Percentiles rank a stretch among this genome's conserved stretches.
Evolutionary conservation across 2,888 invertebrate species (phyloP).

Genomic region (Saturnia pavonia): DNA sequence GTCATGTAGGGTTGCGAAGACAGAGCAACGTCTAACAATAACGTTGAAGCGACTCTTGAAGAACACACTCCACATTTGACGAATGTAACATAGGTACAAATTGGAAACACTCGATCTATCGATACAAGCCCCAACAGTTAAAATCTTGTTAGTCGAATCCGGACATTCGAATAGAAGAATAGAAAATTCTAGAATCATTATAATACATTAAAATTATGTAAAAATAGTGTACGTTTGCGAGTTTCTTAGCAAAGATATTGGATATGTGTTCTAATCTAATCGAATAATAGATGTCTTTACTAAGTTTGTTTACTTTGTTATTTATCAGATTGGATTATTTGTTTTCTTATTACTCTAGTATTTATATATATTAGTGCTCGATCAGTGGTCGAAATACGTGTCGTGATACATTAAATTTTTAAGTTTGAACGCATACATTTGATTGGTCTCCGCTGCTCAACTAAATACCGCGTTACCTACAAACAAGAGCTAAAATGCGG

Average conservation of each 20-base stretch:
- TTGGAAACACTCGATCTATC: constrained; percentile 7
- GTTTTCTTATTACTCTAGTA: neutral
- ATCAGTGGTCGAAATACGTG: no score
- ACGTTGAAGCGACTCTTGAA: constrained; percentile 14
- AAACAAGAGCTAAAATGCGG: no score
- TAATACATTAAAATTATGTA: neutral
- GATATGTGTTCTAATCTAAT: neutral
- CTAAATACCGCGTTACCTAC: no score
- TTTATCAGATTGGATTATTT: neutral
- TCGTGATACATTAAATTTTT: no score
- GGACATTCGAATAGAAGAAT: neutral
- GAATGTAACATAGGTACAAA: constrained; percentile 15
- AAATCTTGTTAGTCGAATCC: neutral
- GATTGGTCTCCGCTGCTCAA: no score
- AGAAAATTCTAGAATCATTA: neutral
- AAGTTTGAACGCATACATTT: no score
- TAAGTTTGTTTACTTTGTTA: neutral
- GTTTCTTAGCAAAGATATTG: neutral
- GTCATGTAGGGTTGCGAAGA: constrained; percentile 12
- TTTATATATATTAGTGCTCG: neutral
- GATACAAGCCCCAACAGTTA: neutral
- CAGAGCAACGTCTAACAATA: constrained; percentile 16
- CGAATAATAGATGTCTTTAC: neutral
- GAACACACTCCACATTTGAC: constrained; percentile 13
- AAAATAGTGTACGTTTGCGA: neutral